Base-by-base conservation (phyloP, 2,113 vertebrate species). In the Sitta europaea region DNA sequence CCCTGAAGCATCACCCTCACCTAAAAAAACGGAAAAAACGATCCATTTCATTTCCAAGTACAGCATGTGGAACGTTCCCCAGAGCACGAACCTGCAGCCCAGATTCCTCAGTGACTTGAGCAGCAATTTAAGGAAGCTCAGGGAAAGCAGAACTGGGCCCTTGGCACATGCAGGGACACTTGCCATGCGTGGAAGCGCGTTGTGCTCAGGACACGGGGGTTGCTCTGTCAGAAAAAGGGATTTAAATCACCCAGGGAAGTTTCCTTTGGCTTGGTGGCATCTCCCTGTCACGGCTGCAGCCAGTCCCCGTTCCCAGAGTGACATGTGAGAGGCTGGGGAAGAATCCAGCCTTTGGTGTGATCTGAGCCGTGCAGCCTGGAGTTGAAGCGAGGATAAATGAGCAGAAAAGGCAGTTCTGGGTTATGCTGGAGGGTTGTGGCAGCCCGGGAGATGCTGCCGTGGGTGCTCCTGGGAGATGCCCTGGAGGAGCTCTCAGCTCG, bases 171-270 rank as follows among this genome's bases (percentile, higher is more conserved):
- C 3, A 5, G 47, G 75, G 68, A 14, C 9, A 0, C 73, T 27
- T 6, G 12, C 9, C 29, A 1, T 2, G 40, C 5, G 1, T 4
- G 59, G 48, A 19, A 47, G 22, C 1, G 2, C 3, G 0, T 8
- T 28, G 59, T 51, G 76, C 31, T 25, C 23, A 2, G 70, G 67
- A 4, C 0, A 1, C 1, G 71, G 29, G 23, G 74, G 36, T 33
- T 4, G 3, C 0, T 28, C 19, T 48, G 59, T 1, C 76, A 20
- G 42, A 18, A 57, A 12, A 17, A 5, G 35, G 21, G 38, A 8
- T n/a, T 24, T 15, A 7, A 61, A 20, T 21, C 24, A 55, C 19
- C 29, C 50, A 3, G 50, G 38, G 24, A 65, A 48, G 66, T 54
- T 83, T 14, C 2, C 0, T 28, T 36, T 62, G 8, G 59, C 45